These are phyloP conservation scores for Dermolepida albohirtum DNA, from an alignment of 2,888 invertebrate genomes.

Conservation along the genomic window DNA sequence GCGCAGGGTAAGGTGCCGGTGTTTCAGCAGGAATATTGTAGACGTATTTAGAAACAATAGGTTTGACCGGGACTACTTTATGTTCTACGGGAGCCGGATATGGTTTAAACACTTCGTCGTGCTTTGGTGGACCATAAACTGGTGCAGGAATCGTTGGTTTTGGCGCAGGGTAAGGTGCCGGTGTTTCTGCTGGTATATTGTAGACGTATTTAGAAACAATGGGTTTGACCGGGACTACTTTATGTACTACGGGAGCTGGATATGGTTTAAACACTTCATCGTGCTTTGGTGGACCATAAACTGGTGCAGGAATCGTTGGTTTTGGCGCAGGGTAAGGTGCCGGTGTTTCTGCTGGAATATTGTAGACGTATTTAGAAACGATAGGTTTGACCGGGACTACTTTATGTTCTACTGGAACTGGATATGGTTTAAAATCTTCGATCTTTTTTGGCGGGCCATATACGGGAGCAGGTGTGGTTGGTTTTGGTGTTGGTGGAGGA, in stretches of 20 bases:
- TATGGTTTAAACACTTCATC: neutral
- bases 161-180: neutral
- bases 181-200: neutral
- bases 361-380: too few species aligned
- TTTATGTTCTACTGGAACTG: too few species aligned
- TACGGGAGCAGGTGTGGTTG: too few species aligned
- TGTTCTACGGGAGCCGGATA: too few species aligned
- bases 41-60: neutral
- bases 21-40: too few species aligned
- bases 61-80: neutral
- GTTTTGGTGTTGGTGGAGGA: slow-evolving; percentile 2
- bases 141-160: slow-evolving; percentile 4
- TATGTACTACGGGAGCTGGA: neutral
- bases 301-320: neutral
- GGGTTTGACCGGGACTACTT: neutral
- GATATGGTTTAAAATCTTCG: too few species aligned
- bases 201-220: neutral
- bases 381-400: neutral
- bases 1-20: too few species aligned
- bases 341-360: too few species aligned
- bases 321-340: too few species aligned
- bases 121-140: slow-evolving; percentile 4
- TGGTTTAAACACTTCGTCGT: neutral
- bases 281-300: neutral
- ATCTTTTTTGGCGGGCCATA: neutral